These are phyloP conservation scores for Conus betulinus DNA, from an alignment of 1,140 invertebrate species.

Conservation along the genomic window DNA sequence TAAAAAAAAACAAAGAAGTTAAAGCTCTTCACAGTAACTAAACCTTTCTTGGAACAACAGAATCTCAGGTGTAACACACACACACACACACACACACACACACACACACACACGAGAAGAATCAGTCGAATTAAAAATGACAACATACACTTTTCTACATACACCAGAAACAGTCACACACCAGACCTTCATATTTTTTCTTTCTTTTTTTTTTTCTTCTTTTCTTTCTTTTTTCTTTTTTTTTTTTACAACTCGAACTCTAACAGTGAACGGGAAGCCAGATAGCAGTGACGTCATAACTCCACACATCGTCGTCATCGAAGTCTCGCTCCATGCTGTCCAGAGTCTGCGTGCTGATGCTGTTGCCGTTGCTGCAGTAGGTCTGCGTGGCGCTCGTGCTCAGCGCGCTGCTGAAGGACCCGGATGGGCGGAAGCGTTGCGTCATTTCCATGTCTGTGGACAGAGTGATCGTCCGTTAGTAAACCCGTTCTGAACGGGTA, in stretches of 20 bases:
- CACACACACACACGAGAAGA: not conserved
- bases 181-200: too few relatives aligned
- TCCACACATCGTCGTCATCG: constrained; percentile 64
- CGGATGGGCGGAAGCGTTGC: constrained; percentile 60
- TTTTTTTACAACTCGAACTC: constrained; percentile 6
- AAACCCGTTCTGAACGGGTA: too few relatives aligned
- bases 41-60: too few relatives aligned
- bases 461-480: too few relatives aligned
- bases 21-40: too few relatives aligned
- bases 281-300: constrained; percentile 45
- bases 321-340: constrained; percentile 62
- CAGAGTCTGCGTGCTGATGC: constrained; percentile 72
- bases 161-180: too few relatives aligned
- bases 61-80: constrained; percentile 16
- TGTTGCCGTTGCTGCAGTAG: constrained; percentile 63
- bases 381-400: constrained; percentile 69
- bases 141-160: too few relatives aligned
- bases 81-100: constrained; percentile 37
- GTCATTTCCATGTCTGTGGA: constrained; percentile 68
- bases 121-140: too few relatives aligned
- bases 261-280: not conserved
- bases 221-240: too few relatives aligned
- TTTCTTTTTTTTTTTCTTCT: too few relatives aligned
- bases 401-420: constrained; percentile 64
- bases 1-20: too few relatives aligned